Conservation (phyloP, 2,113 vertebrate species). For the Vulpes vulpes region DNA sequence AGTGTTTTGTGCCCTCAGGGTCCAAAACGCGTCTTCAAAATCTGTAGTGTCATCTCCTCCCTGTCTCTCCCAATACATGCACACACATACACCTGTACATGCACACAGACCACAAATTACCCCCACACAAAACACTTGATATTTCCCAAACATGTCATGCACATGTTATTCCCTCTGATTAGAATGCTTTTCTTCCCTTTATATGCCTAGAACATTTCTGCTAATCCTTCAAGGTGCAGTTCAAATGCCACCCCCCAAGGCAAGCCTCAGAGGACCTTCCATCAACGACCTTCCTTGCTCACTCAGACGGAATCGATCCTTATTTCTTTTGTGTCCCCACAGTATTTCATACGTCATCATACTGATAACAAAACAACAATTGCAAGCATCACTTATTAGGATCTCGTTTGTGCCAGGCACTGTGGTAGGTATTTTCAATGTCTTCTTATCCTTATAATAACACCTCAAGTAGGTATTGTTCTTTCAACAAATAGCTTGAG, state of each 20-base stretch:
- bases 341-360: background rate
- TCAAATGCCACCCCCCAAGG: background rate
- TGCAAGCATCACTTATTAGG: background rate
- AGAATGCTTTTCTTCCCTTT: background rate
- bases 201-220: background rate
- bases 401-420: background rate
- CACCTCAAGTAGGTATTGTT: background rate
- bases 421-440: background rate
- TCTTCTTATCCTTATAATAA: background rate
- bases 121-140: background rate
- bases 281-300: background rate
- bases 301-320: background rate
- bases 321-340: background rate
- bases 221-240: background rate
- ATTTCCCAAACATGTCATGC: background rate
- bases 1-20: background rate
- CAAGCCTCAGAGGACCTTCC: background rate
- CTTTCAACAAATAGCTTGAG: background rate
- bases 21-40: background rate
- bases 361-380: background rate
- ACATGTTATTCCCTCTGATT: background rate
- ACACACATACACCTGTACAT: fast-evolving
- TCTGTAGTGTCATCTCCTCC: background rate
- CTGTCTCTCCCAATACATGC: background rate
- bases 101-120: background rate